Evolutionary conservation across 2,113 vertebrate species (phyloP).

Genomic region (Entelurus aequoreus): DNA sequence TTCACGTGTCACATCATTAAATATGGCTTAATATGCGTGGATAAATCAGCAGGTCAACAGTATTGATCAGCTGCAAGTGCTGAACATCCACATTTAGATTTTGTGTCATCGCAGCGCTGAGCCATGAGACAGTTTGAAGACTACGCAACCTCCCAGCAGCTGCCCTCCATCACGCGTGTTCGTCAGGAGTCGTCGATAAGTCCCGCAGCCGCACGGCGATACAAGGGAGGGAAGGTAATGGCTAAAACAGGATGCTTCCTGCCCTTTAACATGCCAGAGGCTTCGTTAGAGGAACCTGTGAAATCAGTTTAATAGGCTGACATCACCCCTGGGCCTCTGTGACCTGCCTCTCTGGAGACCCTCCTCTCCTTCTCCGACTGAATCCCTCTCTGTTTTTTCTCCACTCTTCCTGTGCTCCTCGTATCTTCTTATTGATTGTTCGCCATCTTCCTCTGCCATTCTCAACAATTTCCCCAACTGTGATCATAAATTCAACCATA

Average conservation of each 20-base stretch:
- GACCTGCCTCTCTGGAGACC: conserved; percentile 60
- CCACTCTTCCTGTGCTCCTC: conserved; percentile 18
- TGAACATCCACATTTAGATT: no score
- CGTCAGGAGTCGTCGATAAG: conserved; percentile 71
- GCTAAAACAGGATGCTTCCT: conserved; percentile 74
- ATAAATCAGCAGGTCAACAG: no score
- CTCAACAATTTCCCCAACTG: background rate
- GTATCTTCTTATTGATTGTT: conserved; percentile 26
- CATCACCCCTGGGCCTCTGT: conserved; percentile 70
- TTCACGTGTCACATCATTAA: no score
- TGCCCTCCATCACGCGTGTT: conserved; percentile 72
- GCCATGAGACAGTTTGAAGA: conserved; percentile 29
- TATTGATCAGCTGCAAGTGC: no score
- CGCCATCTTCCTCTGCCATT: conserved; percentile 10
- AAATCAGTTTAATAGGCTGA: conserved; percentile 77
- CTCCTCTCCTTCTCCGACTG: conserved; percentile 7
- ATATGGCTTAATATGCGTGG: no score
- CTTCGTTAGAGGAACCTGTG: conserved; percentile 76
- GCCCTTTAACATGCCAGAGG: conserved; percentile 73
- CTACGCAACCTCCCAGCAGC: conserved; percentile 58
- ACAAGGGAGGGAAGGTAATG: conserved; percentile 45
- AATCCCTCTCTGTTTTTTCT: background rate
- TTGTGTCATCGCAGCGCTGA: no score
- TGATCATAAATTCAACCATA: no score
- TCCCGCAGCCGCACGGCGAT: conserved; percentile 46